Evolutionary conservation across 1,140 invertebrate genomes (phyloP).

Genomic region (Hyles euphorbiae): DNA sequence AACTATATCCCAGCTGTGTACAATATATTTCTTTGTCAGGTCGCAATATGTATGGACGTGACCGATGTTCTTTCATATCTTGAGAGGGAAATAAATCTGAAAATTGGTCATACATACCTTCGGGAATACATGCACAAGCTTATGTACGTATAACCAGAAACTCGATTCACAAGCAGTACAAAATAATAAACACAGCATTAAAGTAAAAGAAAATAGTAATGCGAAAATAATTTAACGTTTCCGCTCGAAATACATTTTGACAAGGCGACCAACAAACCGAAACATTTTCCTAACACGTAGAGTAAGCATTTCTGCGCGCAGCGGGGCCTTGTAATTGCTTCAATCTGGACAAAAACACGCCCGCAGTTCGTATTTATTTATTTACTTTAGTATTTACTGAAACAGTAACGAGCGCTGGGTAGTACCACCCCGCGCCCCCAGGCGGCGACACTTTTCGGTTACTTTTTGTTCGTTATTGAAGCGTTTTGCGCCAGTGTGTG

Average conservation of each 20-base stretch:
- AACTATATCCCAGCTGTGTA: too few relatives aligned
- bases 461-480: conserved; percentile 14
- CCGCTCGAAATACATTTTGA: conserved; percentile 1
- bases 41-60: too few relatives aligned
- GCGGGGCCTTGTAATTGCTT: conserved; percentile 45
- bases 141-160: too few relatives aligned
- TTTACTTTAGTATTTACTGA: conserved; percentile 66
- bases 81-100: too few relatives aligned
- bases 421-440: conserved; percentile 1
- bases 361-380: conserved; percentile 61
- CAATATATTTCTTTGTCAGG: too few relatives aligned
- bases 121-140: too few relatives aligned
- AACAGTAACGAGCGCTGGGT: conserved; percentile 37
- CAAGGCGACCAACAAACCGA: conserved; percentile 27
- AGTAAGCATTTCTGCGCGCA: neutral
- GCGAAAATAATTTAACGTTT: too few relatives aligned
- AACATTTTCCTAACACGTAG: conserved; percentile 18
- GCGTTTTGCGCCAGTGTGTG: conserved; percentile 8
- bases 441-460: conserved; percentile 4
- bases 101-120: too few relatives aligned
- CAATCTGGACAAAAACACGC: conserved; percentile 58
- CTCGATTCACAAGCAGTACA: too few relatives aligned
- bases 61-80: too few relatives aligned
- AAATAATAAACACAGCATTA: too few relatives aligned
- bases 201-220: too few relatives aligned